Evolutionary conservation across 2,888 invertebrate genomes (phyloP).

Genomic region (Pherbina coryleti): DNA sequence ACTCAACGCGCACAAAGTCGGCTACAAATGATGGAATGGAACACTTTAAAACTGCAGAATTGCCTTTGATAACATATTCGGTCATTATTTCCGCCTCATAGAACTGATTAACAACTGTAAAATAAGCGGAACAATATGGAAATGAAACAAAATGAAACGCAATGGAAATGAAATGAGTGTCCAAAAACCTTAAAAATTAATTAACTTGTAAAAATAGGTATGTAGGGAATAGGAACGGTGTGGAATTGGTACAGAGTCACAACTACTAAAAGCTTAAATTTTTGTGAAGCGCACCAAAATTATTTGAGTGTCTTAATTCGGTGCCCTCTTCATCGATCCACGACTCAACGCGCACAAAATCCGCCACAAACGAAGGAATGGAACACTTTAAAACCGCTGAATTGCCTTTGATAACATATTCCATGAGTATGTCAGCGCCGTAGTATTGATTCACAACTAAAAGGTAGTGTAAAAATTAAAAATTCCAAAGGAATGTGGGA

Average conservation of each 20-base stretch:
- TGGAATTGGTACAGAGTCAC: neutral
- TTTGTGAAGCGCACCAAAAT: conserved; percentile 69
- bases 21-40: conserved; percentile 82
- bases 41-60: conserved; percentile 80
- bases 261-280: conserved; percentile 39
- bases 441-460: conserved; percentile 81
- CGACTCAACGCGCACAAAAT: conserved; percentile 79
- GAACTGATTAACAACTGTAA: conserved; percentile 78
- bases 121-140: neutral
- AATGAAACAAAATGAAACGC: neutral
- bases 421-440: conserved; percentile 79
- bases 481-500: conserved; percentile 18
- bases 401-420: conserved; percentile 81
- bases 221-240: neutral
- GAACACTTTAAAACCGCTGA: conserved; percentile 80
- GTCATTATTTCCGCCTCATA: conserved; percentile 81
- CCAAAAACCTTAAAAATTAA: neutral
- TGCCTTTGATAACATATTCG: conserved; percentile 81
- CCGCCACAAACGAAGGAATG: conserved; percentile 81
- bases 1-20: conserved; percentile 79
- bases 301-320: conserved; percentile 69
- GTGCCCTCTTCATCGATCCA: conserved; percentile 79
- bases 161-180: neutral
- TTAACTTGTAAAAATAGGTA: neutral
- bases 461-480: conserved; percentile 40